A percentile compares a stretch with the other conserved stretches of the same genome.
Conservation (phyloP, 1,140 invertebrate species). For the Galleria mellonella region DNA sequence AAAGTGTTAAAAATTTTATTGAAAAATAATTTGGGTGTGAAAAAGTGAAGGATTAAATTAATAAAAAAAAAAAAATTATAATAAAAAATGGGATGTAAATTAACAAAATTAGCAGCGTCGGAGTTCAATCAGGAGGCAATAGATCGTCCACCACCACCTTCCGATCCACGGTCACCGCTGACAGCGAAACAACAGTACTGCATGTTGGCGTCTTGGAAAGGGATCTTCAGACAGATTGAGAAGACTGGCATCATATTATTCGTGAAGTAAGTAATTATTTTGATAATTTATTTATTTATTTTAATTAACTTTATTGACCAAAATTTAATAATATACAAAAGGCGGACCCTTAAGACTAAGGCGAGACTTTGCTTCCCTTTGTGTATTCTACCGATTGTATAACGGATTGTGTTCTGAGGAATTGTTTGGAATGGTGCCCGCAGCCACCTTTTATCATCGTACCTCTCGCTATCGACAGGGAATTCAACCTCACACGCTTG, state of each 20-base stretch:
- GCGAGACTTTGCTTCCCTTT: too few species aligned
- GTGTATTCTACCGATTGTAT: too few species aligned
- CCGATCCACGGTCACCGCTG: slow-evolving; percentile 51
- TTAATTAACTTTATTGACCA: background rate
- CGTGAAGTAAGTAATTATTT: slow-evolving; percentile 46
- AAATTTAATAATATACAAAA: too few species aligned
- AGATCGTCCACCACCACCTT: slow-evolving; percentile 40
- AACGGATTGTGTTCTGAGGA: too few species aligned
- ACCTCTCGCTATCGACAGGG: too few species aligned
- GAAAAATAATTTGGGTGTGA: background rate
- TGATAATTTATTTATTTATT: background rate
- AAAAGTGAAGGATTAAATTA: too few species aligned
- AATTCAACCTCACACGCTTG: too few species aligned
- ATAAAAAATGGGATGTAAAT: slow-evolving; percentile 43
- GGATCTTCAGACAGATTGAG: slow-evolving; percentile 58
- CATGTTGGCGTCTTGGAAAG: slow-evolving; percentile 65
- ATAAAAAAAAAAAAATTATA: too few species aligned
- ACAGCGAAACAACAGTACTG: slow-evolving; percentile 61
- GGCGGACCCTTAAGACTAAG: too few species aligned
- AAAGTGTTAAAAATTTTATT: background rate
- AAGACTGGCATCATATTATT: slow-evolving; percentile 57
- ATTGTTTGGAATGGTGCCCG: too few species aligned
- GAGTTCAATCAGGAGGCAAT: slow-evolving; percentile 41
- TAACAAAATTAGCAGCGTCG: slow-evolving; percentile 47
- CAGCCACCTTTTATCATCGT: too few species aligned